Conservation (phyloP, 1,140 invertebrate genomes). For the Hesperophylax magnus region DNA sequence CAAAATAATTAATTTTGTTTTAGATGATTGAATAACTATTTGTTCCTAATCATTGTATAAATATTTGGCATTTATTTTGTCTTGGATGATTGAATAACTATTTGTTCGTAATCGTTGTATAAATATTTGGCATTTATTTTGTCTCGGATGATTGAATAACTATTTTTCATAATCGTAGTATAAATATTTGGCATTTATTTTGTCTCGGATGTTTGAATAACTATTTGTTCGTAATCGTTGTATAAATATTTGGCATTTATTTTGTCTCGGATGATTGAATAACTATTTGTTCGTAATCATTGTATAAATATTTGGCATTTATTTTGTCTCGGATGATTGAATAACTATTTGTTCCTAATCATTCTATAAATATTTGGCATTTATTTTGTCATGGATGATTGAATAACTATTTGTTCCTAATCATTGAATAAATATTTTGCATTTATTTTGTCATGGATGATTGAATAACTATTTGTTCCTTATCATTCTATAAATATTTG, state of each 20-base stretch:
- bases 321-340: constrained; percentile 28
- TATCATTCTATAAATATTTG: not conserved
- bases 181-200: not conserved
- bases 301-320: too few relatives aligned
- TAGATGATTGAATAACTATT: constrained; percentile 26
- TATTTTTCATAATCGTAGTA: not conserved
- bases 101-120: not conserved
- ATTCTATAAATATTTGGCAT: too few relatives aligned
- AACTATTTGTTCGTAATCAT: not conserved
- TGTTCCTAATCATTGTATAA: not conserved
- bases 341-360: constrained; percentile 3
- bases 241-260: not conserved
- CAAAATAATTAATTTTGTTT: constrained; percentile 19
- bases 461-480: constrained; percentile 12
- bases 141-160: constrained; percentile 35
- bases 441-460: constrained; percentile 24
- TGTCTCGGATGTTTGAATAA: constrained; percentile 32
- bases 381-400: constrained; percentile 27
- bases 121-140: not conserved
- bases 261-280: constrained; percentile 28
- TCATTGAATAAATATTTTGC: too few relatives aligned
- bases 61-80: not conserved
- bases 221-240: not conserved
- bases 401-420: constrained; percentile 12
- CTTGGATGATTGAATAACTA: constrained; percentile 33